Evolutionary conservation across 2,113 vertebrate species (phyloP), one percentile per base, ranked within the genome.

Genomic region (Mugil cephalus): DNA sequence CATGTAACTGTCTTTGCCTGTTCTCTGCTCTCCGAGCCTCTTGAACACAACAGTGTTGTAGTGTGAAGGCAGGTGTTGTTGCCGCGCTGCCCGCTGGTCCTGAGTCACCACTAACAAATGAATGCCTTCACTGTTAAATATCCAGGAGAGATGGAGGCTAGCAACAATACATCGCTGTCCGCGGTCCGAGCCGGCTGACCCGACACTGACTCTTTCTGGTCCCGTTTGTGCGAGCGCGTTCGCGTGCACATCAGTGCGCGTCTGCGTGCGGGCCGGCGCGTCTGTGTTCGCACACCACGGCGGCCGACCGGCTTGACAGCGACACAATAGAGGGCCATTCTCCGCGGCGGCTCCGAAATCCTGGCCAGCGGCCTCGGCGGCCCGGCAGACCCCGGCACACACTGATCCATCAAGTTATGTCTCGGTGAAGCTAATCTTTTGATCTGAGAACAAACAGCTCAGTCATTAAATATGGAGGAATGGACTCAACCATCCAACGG

Each of bases 161-260:
- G 47, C 69, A 89, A 93, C 92, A 93, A 92, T 92, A 71, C 79
- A 35, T 54, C 59, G 86, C 89, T 92, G 87, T 93, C 82, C 80
- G 68, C 53, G 35, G 83, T 56, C 60, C 47, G n/a, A 43, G 75
- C 65, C 82, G 67, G 77, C 86, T 87, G 89, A 92, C 87, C 87
- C 74, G 79, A 88, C 79, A 78, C 69, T 76, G 88, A 77, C 74
- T 84, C 79, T 87, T 85, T 82, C 77, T 88, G 75, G 69, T 80
- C 87, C 51, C 65, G 77, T 87, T 70, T 87, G 69, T 82, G 54
- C 77, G 45, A 35, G 60, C 36, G 54, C 34, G 51, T 46, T 10
- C 51, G 71, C 21, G 69, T 36, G 48, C 47, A 56, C 71, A 82
- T 73, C 53, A 65, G 52, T 74, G 19, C 42, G 42, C 74, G 80